Conservation (phyloP, 2,888 invertebrate genomes). For the Dromius quadrimaculatus region DNA sequence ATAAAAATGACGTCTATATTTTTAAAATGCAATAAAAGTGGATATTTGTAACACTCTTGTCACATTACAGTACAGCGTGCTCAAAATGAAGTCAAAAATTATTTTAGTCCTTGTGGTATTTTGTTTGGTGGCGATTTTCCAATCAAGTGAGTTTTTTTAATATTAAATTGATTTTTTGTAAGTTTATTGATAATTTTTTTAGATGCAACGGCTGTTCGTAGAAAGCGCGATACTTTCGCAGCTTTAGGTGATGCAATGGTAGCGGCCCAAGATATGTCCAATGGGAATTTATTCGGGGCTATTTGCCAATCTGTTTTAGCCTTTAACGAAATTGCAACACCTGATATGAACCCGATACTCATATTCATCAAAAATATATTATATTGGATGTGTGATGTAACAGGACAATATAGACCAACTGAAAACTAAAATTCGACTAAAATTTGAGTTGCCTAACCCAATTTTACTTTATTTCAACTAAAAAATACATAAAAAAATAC, state of each 20-base stretch:
- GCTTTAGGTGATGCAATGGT: not conserved
- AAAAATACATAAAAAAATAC: not conserved
- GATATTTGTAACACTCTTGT: not conserved
- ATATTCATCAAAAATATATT: not conserved
- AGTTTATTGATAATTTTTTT: not conserved
- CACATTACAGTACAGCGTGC: too few species aligned
- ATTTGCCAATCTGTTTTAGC: not conserved
- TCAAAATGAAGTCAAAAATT: not conserved
- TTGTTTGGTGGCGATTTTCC: not conserved
- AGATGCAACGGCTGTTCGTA: conserved; percentile 13
- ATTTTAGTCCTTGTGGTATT: not conserved
- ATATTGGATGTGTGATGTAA: not conserved
- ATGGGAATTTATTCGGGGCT: not conserved
- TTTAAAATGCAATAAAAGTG: not conserved
- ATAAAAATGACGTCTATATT: not conserved
- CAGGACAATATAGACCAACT: not conserved
- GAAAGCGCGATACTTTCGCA: conserved; percentile 1
- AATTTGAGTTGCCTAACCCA: too few species aligned
- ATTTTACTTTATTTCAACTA: not conserved
- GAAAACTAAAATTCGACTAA: too few species aligned
- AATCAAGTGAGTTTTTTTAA: not conserved
- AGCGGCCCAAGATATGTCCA: not conserved
- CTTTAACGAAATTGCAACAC: not conserved
- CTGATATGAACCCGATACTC: conserved; percentile 2
- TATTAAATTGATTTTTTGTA: not conserved